These are phyloP conservation scores for Hoplias malabaricus DNA, from an alignment of 2,113 vertebrate genomes.

Conservation along the genomic window DNA sequence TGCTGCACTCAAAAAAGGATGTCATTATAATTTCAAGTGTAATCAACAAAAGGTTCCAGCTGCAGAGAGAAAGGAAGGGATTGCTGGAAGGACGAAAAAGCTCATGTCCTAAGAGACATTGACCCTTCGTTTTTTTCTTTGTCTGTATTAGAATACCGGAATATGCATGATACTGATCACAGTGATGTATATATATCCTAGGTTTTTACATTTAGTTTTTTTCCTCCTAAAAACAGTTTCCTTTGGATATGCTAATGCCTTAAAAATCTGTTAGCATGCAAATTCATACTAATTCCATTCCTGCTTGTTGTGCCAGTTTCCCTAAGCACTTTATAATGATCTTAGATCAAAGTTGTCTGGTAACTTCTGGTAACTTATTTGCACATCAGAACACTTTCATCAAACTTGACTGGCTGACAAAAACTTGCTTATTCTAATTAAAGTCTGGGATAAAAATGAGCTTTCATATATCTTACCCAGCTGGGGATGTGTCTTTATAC, in stretches of 20 bases:
- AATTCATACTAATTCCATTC: not conserved
- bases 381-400: slow-evolving; percentile 59
- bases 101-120: slow-evolving; percentile 36
- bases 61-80: slow-evolving; percentile 58
- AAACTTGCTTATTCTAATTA: slow-evolving; percentile 60
- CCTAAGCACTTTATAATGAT: not conserved
- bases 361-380: slow-evolving; percentile 57
- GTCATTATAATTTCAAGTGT: slow-evolving; percentile 72
- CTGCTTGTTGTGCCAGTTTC: not conserved
- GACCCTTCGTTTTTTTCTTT: slow-evolving; percentile 39
- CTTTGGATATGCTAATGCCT: not conserved
- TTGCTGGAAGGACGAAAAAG: slow-evolving; percentile 49
- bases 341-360: slow-evolving; percentile 59
- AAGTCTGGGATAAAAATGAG: slow-evolving; percentile 52
- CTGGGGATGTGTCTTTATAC: slow-evolving; percentile 2
- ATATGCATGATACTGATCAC: slow-evolving; percentile 22
- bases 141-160: slow-evolving; percentile 4
- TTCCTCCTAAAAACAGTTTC: not conserved
- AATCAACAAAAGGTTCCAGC: slow-evolving; percentile 72
- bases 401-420: slow-evolving; percentile 33
- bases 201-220: not conserved
- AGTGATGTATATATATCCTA: not conserved
- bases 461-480: slow-evolving; percentile 11
- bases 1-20: slow-evolving; percentile 68
- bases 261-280: not conserved